Conservation (phyloP, 2,797 vertebrate species). For the Peromyscus attwateri region DNA sequence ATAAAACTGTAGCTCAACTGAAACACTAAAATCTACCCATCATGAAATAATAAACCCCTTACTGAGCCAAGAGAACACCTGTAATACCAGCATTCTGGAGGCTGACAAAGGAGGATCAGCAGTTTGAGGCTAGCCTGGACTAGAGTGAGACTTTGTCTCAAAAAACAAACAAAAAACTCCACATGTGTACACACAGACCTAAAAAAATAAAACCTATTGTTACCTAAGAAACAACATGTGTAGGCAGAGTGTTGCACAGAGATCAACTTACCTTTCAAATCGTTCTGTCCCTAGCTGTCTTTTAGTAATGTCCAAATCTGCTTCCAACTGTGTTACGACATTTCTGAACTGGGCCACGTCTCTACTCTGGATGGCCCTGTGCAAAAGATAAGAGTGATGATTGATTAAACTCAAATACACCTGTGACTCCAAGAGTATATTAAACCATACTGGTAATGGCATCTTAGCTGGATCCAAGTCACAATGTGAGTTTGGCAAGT, state of each 20-base stretch:
- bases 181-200: not conserved
- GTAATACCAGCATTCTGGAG: not conserved
- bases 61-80: not conserved
- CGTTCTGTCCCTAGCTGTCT: conserved; percentile 89
- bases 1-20: conserved; percentile 43
- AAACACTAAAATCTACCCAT: conserved; percentile 50
- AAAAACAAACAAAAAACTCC: not conserved
- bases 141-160: not conserved
- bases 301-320: conserved; percentile 89
- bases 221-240: conserved; percentile 61
- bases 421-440: conserved; percentile 47
- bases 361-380: conserved; percentile 85
- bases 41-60: conserved; percentile 37
- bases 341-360: conserved; percentile 90
- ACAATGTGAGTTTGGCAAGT: conserved; percentile 3
- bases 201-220: not conserved
- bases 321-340: conserved; percentile 87
- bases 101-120: not conserved
- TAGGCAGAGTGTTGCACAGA: conserved; percentile 49
- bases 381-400: conserved; percentile 61
- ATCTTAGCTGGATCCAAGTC: conserved; percentile 13
- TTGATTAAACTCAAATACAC: conserved; percentile 53
- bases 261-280: conserved; percentile 89
- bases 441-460: conserved; percentile 38
- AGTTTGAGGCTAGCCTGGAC: not conserved